These are phyloP conservation scores for Ctenoplectra terminalis DNA, from an alignment of 1,140 invertebrate species.

Conservation along the genomic window DNA sequence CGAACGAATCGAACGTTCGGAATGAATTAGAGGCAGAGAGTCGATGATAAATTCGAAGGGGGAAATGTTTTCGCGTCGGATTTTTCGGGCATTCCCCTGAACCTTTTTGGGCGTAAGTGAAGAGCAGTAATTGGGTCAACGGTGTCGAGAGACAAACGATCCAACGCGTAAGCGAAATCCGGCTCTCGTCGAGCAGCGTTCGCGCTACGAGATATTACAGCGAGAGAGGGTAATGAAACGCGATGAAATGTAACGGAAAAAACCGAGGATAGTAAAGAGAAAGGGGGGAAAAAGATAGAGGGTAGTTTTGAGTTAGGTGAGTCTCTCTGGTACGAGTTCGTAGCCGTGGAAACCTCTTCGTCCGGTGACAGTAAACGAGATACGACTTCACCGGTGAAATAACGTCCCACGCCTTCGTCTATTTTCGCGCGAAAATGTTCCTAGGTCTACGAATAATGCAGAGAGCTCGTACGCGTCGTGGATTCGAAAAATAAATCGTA, in stretches of 20 bases:
- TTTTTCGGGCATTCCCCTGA: not conserved
- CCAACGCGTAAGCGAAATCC: conserved; percentile 12
- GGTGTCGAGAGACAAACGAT: conserved; percentile 33
- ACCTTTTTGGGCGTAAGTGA: conserved; percentile 4
- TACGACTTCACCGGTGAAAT: conserved; percentile 47
- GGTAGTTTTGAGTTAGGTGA: conserved; percentile 52
- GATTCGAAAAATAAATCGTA: not conserved
- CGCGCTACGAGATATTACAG: not conserved
- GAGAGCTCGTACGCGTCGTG: not conserved
- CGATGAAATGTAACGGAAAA: conserved; percentile 54
- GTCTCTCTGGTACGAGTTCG: not conserved
- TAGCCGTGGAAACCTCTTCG: not conserved
- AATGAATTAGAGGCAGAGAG: conserved; percentile 17
- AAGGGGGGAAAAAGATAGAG: not conserved
- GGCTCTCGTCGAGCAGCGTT: not conserved
- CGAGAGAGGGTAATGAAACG: conserved; percentile 45
- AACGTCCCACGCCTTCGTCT: conserved; percentile 29
- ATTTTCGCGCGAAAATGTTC: conserved; percentile 26
- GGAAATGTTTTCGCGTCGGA: not conserved
- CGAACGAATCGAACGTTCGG: not conserved
- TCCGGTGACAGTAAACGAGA: conserved; percentile 37
- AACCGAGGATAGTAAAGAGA: not conserved
- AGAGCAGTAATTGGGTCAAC: conserved; percentile 44
- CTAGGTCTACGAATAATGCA: conserved; percentile 2
- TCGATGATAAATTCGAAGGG: conserved; percentile 38